These are phyloP conservation scores for Brachyrhaphis roseni DNA, from an alignment of 2,797 vertebrate genomes.

Conservation along the genomic window DNA sequence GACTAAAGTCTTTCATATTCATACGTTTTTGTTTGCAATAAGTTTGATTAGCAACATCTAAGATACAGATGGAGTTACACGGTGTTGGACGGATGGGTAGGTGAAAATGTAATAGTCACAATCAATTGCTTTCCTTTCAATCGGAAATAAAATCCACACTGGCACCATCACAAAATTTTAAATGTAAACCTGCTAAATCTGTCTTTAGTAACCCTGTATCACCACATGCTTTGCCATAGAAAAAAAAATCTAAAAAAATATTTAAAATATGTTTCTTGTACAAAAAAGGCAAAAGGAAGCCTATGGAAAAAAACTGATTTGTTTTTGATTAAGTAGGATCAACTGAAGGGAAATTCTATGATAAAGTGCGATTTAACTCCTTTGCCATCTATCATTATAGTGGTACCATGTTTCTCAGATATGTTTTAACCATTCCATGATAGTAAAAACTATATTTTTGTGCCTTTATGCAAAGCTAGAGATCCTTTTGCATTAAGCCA, in stretches of 20 bases:
- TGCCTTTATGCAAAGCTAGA: constrained; percentile 11
- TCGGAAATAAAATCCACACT: constrained; percentile 13
- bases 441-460: background rate
- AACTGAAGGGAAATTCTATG: constrained; percentile 20
- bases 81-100: constrained; percentile 12
- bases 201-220: background rate
- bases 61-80: background rate
- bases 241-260: background rate
- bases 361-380: constrained; percentile 42
- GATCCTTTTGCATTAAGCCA: constrained; percentile 17
- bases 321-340: constrained; percentile 7
- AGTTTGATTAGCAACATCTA: constrained; percentile 18
- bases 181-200: constrained; percentile 6
- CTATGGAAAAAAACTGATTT: background rate
- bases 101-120: constrained; percentile 26
- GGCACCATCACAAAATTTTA: constrained; percentile 22
- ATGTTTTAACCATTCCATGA: background rate
- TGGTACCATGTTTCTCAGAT: background rate
- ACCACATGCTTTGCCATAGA: background rate
- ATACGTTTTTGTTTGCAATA: constrained; percentile 21
- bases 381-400: background rate
- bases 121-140: constrained; percentile 16
- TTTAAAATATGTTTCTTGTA: background rate
- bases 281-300: constrained; percentile 25
- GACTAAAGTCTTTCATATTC: constrained; percentile 4